Conservation (phyloP, 2,797 vertebrate species). For the Chaenodraco wilsoni region DNA sequence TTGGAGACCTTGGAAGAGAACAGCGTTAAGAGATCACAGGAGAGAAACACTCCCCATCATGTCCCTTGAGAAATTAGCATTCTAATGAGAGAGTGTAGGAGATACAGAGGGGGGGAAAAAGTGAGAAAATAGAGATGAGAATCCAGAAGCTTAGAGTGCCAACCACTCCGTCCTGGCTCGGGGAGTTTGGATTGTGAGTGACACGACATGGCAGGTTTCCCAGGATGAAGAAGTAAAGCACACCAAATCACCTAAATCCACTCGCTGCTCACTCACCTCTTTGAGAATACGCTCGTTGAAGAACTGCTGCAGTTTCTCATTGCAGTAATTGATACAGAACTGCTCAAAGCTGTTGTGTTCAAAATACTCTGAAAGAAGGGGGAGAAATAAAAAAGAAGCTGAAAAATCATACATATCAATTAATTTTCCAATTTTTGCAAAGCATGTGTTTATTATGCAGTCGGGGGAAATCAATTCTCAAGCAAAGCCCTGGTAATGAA, state of each 20-base stretch:
- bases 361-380: conserved; percentile 91
- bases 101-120: conserved; percentile 38
- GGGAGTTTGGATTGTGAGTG: conserved; percentile 42
- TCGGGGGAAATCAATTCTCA: conserved; percentile 43
- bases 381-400: not conserved
- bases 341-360: conserved; percentile 99
- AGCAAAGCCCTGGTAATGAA: conserved; percentile 42
- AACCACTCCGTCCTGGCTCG: conserved; percentile 25
- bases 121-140: conserved; percentile 18
- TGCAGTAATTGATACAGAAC: conserved; percentile 99
- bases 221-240: conserved; percentile 39
- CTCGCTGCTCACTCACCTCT: conserved; percentile 85
- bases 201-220: conserved; percentile 39
- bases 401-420: conserved; percentile 53
- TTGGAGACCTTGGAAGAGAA: conserved; percentile 67
- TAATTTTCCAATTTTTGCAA: conserved; percentile 40
- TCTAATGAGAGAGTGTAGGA: conserved; percentile 58
- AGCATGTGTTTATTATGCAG: conserved; percentile 52
- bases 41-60: conserved; percentile 56
- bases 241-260: conserved; percentile 33
- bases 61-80: conserved; percentile 75
- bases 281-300: conserved; percentile 99
- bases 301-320: conserved; percentile 99
- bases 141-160: conserved; percentile 31
- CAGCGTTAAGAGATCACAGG: conserved; percentile 64